Percentiles rank a stretch among this genome's conserved stretches.
phyloP scores from a whole-genome alignment of 2,113 vertebrate species.

The Gymnogyps californianus region DNA sequence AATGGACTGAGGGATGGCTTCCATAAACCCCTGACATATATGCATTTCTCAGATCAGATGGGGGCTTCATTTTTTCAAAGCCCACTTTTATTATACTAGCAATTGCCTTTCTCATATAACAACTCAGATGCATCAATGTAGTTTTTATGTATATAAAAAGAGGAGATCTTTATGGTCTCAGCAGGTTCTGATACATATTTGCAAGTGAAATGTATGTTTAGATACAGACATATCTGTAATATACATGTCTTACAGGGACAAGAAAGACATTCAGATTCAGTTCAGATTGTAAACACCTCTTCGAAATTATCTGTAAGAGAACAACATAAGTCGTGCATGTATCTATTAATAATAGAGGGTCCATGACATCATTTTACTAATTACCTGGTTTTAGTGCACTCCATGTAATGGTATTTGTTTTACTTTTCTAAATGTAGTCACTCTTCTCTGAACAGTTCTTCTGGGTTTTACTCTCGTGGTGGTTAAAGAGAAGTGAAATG shows the following conservation, averaged over 20 bases:
- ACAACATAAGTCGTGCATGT: rapidly evolving
- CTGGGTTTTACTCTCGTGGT: slow-evolving; percentile 48
- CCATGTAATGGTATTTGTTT: slow-evolving; percentile 7
- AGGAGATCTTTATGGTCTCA: neutral
- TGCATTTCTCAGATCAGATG: neutral
- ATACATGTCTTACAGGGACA: neutral
- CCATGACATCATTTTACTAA: slow-evolving; percentile 50
- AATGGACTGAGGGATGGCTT: neutral
- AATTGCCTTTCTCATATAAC: neutral
- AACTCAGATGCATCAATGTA: neutral
- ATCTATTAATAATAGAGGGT: slow-evolving; percentile 14
- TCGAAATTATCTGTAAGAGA: neutral
- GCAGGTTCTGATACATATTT: neutral
- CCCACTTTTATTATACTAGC: neutral
- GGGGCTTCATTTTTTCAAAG: neutral
- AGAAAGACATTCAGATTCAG: neutral
- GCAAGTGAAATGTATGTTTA: neutral
- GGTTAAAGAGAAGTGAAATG: slow-evolving; percentile 47
- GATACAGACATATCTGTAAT: neutral
- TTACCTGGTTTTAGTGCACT: slow-evolving; percentile 17
- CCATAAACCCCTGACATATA: neutral
- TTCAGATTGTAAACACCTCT: neutral
- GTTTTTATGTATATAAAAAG: neutral
- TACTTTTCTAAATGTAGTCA: slow-evolving; percentile 65
- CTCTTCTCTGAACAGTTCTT: slow-evolving; percentile 54